Evolutionary conservation across 2,113 vertebrate species (phyloP), one percentile per base, ranked within the genome.

Genomic region (Eretmochelys imbricata): DNA sequence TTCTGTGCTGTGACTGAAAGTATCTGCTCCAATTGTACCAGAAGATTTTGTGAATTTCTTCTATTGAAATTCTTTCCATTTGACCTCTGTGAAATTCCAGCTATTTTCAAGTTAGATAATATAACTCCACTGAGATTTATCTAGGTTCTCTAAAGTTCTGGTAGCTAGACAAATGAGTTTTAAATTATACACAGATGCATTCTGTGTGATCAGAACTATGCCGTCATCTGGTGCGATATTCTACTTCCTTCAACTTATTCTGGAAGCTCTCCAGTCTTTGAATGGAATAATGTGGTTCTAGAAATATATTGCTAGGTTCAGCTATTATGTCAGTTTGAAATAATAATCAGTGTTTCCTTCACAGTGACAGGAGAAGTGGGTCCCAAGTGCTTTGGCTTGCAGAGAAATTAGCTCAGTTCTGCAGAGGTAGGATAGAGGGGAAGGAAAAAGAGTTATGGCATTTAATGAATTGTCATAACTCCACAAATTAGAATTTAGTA

Each of bases 391-490:
- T 29, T 54, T 79, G 38, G 38, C 1, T 14, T 91, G 31, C 38
- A 50, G 51, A 51, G 20, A 72, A 12, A 59, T 22, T 54, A 48
- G 42, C 6, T 72, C 84, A 76, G 16, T n/a, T 94, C 16, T 55
- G 49, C n/a, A 95, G 29, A 91, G 25, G 13, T 16, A 92, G 17
- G 8, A 79, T n/a, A 22, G 0, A 13, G 62, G 22, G 48, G 55
- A 55, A 85, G 19, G 11, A 65, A 7, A 83, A 25, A 83, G 46
- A 93, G 80, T 69, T 88, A 78, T 80, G 90, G 78, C 27, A 91
- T 97, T 96, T 85, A 31, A 50, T 76, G 72, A 84, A 51, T 54
- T 84, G 89, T 80, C 69, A 53, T 82, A 93, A 88, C 48, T 24
- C 80, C 46, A 88, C 10, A 95, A 96, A 94, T 81, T 16, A 96